These are phyloP conservation scores for Biston stratarius DNA, from an alignment of 2,888 invertebrate genomes.

Conservation along the genomic window DNA sequence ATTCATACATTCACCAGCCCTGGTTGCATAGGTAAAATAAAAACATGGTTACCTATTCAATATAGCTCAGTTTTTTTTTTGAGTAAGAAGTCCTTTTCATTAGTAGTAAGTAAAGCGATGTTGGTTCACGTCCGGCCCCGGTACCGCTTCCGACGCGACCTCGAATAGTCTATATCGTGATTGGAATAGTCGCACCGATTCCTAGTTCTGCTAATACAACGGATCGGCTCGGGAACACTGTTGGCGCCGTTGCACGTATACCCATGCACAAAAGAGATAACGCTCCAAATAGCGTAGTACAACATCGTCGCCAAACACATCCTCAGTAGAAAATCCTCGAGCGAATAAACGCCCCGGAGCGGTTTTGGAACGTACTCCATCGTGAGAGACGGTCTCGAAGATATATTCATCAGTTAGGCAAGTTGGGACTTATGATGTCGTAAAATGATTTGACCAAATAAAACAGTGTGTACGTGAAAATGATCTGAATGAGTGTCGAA, in stretches of 20 bases:
- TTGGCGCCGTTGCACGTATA: conserved; percentile 5
- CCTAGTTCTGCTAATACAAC: not conserved
- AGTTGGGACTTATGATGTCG: conserved; percentile 59
- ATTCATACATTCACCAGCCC: not conserved
- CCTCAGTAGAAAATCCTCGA: conserved; percentile 56
- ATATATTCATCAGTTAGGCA: conserved; percentile 29
- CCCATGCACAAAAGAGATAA: conserved; percentile 40
- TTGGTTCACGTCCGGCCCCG: not conserved
- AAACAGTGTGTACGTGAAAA: conserved; percentile 65
- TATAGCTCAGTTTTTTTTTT: not conserved
- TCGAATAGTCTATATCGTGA: not conserved
- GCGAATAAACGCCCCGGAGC: conserved; percentile 31
- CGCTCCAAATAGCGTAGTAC: conserved; percentile 55
- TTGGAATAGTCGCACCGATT: not conserved
- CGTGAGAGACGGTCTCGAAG: too few species aligned
- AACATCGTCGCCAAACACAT: conserved; percentile 58
- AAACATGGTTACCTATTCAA: not conserved
- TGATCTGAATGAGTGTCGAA: conserved; percentile 57
- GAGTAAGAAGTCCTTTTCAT: not conserved
- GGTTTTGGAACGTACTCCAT: conserved; percentile 18
- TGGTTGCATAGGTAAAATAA: not conserved
- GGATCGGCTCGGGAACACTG: not conserved
- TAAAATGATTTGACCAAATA: conserved; percentile 66
- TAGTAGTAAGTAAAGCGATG: too few species aligned
- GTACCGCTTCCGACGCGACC: conserved; percentile 8